phyloP scores from a whole-genome alignment of 1,140 invertebrate species.

The Brachionus plicatilis region DNA sequence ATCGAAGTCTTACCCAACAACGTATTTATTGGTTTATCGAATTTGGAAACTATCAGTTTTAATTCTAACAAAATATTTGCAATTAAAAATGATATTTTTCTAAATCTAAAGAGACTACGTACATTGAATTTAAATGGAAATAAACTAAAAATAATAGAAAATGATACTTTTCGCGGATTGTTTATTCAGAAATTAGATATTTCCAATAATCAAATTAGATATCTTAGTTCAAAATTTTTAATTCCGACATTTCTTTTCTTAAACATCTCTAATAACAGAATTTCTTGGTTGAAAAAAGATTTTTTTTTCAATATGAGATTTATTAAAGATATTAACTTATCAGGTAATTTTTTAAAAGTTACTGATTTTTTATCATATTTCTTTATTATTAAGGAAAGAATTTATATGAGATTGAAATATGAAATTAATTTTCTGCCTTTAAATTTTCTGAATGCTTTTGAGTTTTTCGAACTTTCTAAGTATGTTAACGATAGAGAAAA shows the following conservation, averaged over 20 bases:
- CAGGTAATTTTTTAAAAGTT: not conserved
- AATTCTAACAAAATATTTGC: not conserved
- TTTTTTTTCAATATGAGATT: not conserved
- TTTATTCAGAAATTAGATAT: not conserved
- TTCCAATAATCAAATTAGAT: not conserved
- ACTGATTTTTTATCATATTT: not conserved
- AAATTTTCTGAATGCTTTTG: not conserved
- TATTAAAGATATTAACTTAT: not conserved
- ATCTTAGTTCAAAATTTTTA: not conserved
- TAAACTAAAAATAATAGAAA: not conserved
- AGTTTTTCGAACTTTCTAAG: not conserved
- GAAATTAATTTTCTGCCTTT: not conserved
- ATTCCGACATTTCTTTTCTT: not conserved
- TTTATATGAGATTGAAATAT: not conserved
- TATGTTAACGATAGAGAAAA: not conserved
- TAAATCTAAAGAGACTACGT: not conserved
- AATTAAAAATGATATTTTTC: not conserved
- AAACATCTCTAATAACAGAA: not conserved
- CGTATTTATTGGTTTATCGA: too few relatives aligned
- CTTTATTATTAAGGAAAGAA: not conserved
- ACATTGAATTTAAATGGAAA: not conserved
- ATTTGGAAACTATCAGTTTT: too few relatives aligned
- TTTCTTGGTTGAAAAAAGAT: not conserved
- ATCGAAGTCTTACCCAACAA: too few relatives aligned
- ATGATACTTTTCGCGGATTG: not conserved